Conservation (phyloP, 2,888 invertebrate species). For the Oxycera nigricornis region DNA sequence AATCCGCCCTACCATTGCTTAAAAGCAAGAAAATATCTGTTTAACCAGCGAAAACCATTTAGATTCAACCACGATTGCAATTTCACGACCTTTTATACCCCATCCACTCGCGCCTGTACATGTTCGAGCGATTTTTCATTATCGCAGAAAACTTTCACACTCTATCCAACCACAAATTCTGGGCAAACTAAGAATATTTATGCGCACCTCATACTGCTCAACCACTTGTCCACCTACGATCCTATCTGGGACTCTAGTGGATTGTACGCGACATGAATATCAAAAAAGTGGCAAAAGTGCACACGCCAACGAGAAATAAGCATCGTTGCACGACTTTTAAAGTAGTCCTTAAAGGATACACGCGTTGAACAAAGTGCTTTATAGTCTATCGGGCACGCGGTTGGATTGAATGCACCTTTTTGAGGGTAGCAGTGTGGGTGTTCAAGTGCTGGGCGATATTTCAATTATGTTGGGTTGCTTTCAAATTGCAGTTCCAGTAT, state of each 20-base stretch:
- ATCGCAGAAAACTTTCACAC: slow-evolving; percentile 42
- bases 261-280: slow-evolving; percentile 18
- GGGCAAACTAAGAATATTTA: background rate
- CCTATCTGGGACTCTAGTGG: background rate
- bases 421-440: no score
- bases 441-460: no score
- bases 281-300: background rate
- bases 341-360: slow-evolving; percentile 42
- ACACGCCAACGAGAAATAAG: background rate
- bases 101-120: slow-evolving; percentile 9
- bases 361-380: background rate
- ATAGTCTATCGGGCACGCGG: background rate
- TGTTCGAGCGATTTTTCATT: slow-evolving; percentile 45
- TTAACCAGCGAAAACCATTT: no score
- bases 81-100: no score
- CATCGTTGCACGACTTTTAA: slow-evolving; percentile 6
- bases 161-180: slow-evolving; percentile 46
- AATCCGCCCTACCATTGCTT: no score
- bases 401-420: no score
- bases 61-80: no score
- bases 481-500: no score
- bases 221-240: background rate
- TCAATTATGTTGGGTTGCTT: no score
- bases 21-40: no score
- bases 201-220: background rate